Conservation (phyloP, 2,888 invertebrate genomes). For the Campoplex capitator region DNA sequence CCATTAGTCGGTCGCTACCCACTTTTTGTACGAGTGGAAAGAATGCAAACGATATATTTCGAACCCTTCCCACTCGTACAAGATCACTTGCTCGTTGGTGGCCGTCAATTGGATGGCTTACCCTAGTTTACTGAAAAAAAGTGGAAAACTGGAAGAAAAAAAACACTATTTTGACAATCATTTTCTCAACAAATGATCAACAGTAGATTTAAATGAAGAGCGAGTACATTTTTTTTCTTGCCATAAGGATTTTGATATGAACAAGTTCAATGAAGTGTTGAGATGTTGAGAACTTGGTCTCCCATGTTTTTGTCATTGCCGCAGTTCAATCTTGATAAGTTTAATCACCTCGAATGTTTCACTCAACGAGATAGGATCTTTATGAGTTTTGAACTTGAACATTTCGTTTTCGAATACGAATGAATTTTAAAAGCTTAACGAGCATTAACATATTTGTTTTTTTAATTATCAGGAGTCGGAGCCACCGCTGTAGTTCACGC, state of each 20-base stretch:
- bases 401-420: not conserved
- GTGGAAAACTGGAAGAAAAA: too few relatives aligned
- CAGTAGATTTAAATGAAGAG: too few relatives aligned
- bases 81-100: too few relatives aligned
- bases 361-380: not conserved
- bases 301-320: not conserved
- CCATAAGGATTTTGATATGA: not conserved
- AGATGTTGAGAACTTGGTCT: not conserved
- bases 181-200: too few relatives aligned
- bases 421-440: not conserved
- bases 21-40: too few relatives aligned
- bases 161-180: too few relatives aligned
- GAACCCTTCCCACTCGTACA: too few relatives aligned
- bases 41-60: too few relatives aligned
- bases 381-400: not conserved
- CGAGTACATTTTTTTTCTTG: not conserved
- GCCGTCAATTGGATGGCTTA: too few relatives aligned
- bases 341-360: constrained; percentile 34
- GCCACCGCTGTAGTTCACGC: constrained; percentile 98
- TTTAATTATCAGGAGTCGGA: constrained; percentile 91
- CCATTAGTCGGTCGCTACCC: too few relatives aligned
- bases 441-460: not conserved
- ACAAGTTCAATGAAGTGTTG: not conserved
- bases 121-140: too few relatives aligned
- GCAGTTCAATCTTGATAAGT: constrained; percentile 21